A percentile compares a stretch with the other conserved stretches of the same genome.
phyloP scores from a whole-genome alignment of 1,140 invertebrate species.

The Lepidurus couesii region DNA sequence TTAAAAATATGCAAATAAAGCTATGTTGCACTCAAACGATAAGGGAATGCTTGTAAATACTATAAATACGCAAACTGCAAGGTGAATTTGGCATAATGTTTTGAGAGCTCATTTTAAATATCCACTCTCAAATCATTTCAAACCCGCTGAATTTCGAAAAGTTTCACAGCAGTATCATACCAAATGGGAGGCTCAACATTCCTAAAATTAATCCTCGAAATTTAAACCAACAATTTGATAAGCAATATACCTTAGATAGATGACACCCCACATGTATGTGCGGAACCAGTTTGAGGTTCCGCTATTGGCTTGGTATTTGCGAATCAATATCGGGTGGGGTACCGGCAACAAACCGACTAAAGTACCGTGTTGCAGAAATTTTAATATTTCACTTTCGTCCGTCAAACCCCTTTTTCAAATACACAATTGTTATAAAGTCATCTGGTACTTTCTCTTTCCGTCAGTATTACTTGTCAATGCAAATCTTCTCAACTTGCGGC shows the following conservation, averaged over 20 bases:
- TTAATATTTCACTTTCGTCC: slow-evolving; percentile 98
- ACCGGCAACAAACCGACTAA: slow-evolving; percentile 95
- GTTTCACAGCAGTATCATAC: slow-evolving; percentile 98
- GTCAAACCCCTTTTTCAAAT: slow-evolving; percentile 74
- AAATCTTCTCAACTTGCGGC: slow-evolving; percentile 99
- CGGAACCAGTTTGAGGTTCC: slow-evolving; percentile 98
- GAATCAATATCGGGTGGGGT: slow-evolving; percentile 96
- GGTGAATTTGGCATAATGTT: neutral
- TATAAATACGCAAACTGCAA: neutral
- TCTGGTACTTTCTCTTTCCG: neutral
- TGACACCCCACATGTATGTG: slow-evolving; percentile 99
- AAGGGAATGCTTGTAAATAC: slow-evolving; percentile 5
- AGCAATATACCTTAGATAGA: slow-evolving; percentile 78
- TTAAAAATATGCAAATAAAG: neutral
- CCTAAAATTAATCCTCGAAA: slow-evolving; percentile 50
- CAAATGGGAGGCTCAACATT: slow-evolving; percentile 98
- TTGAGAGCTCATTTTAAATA: neutral
- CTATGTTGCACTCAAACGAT: neutral
- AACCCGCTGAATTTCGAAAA: slow-evolving; percentile 94
- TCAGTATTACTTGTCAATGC: slow-evolving; percentile 85
- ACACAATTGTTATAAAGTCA: neutral
- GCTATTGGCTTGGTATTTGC: slow-evolving; percentile 97
- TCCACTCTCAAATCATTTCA: slow-evolving; percentile 45
- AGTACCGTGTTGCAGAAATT: slow-evolving; percentile 98
- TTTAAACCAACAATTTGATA: neutral